phyloP scores from a whole-genome alignment of 2,113 vertebrate species.

The Spizaetus ornatus region DNA sequence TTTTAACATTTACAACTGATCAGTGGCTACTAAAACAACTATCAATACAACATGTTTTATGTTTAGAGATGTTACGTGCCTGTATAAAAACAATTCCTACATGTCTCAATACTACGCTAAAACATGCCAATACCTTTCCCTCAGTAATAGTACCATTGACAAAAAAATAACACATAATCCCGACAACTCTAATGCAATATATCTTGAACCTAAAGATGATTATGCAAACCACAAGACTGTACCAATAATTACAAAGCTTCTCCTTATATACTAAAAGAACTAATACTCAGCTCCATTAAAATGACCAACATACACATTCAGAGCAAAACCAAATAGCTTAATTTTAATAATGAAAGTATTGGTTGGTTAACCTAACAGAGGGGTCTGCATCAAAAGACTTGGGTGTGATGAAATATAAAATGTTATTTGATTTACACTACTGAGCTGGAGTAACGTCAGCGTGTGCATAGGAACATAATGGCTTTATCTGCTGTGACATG shows the following conservation, averaged over 20 bases:
- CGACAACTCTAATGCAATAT: neutral
- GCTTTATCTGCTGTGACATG: neutral
- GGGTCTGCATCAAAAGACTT: neutral
- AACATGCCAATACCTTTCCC: neutral
- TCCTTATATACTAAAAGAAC: neutral
- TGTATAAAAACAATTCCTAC: neutral
- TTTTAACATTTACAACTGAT: slow-evolving; percentile 69
- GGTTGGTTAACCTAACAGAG: neutral
- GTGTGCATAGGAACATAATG: neutral
- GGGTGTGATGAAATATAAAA: fast-evolving
- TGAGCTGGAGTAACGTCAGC: neutral
- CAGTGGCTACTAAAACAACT: slow-evolving; percentile 16
- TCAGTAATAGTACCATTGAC: neutral
- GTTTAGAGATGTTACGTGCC: neutral
- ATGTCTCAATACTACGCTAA: neutral
- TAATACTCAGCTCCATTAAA: neutral
- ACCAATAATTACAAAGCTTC: neutral
- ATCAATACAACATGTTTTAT: slow-evolving; percentile 5
- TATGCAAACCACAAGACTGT: neutral
- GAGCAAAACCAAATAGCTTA: neutral
- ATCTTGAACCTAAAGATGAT: neutral
- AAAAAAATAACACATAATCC: neutral
- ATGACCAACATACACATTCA: neutral
- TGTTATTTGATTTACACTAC: neutral
- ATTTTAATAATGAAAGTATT: neutral